Evolutionary conservation across 2,888 invertebrate species (phyloP), one percentile per base, ranked within the genome.

Genomic region (Coremacera marginata): DNA sequence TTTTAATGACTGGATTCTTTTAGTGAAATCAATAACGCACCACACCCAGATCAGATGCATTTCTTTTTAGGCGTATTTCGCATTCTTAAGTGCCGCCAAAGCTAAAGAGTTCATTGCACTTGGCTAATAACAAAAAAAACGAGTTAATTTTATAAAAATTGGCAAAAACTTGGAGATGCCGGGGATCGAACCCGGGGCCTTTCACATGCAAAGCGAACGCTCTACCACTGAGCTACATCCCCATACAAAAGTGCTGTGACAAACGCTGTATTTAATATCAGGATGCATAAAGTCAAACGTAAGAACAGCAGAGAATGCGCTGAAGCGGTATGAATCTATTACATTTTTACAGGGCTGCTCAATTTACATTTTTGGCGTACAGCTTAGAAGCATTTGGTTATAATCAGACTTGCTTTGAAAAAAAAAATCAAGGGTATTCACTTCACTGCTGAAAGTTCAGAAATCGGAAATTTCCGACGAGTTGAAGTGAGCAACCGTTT

Each of bases 201-300:
- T 52, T 70, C 65, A 70, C 62, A 96, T 96, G 96, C 96, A 95
- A 96, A 96, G 96, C 96, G 96, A 96, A 95, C 96, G 96, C 96
- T 96, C 96, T 96, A 96, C 96, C 96, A 96, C 95, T 96, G 96
- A 96, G 96, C 96, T 96, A 96, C 95, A 96, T 95, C 96, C 93
- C 92, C 92, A 11, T 2, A 2, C 22, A n/a, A 37, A 0, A n/a
- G 0, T 0, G 0, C n/a, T 0, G 11, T 27, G 44, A 0, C 27
- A 60, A 72, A 49, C 5, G 4, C 1, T 5, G 5, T 7, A 57
- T 14, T 71, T 57, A 60, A 25, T 11, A 60, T 22, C 3, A 31
- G 31, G 3, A 4, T 31, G 31, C 31, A 4, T 31, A 31, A 31
- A 3, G 3, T 31, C 5, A 4, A 31, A 31, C 31, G 31, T 31